phyloP scores from a whole-genome alignment of 2,888 invertebrate species.

The Meganola albula region DNA sequence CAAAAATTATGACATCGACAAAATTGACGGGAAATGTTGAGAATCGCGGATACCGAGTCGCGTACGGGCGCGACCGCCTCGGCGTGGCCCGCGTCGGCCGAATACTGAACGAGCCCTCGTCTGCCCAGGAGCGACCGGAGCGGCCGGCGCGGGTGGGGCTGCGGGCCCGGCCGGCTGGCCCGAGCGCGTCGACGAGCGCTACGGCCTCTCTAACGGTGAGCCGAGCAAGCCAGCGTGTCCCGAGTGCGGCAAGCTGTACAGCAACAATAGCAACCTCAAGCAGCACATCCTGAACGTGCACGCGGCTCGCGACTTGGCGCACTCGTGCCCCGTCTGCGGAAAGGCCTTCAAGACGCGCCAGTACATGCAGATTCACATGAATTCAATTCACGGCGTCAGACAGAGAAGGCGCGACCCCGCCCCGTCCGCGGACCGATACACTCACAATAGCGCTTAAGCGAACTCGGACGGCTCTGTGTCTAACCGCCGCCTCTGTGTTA shows the following conservation, averaged over 20 bases:
- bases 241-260: slow-evolving; percentile 82
- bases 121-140: slow-evolving; percentile 68
- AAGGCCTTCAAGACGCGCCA: slow-evolving; percentile 84
- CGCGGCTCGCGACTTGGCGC: slow-evolving; percentile 78
- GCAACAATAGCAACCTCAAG: slow-evolving; percentile 83
- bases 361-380: slow-evolving; percentile 83
- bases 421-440: slow-evolving; percentile 55
- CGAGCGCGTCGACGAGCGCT: slow-evolving; percentile 29
- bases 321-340: slow-evolving; percentile 80
- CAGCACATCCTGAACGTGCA: slow-evolving; percentile 84
- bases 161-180: slow-evolving; percentile 31
- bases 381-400: slow-evolving; percentile 82
- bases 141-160: slow-evolving; percentile 70
- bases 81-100: too few species aligned
- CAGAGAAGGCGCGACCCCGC: slow-evolving; percentile 74
- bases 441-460: slow-evolving; percentile 65
- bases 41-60: slow-evolving; percentile 35
- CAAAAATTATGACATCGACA: slow-evolving; percentile 22
- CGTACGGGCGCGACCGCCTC: slow-evolving; percentile 9
- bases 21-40: slow-evolving; percentile 19
- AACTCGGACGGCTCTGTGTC: slow-evolving; percentile 45
- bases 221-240: slow-evolving; percentile 79
- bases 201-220: slow-evolving; percentile 50
- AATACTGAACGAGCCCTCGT: background rate
- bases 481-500: slow-evolving; percentile 81